Evolutionary conservation across 2,797 vertebrate species (phyloP).

Genomic region (Darevskia mixta): DNA sequence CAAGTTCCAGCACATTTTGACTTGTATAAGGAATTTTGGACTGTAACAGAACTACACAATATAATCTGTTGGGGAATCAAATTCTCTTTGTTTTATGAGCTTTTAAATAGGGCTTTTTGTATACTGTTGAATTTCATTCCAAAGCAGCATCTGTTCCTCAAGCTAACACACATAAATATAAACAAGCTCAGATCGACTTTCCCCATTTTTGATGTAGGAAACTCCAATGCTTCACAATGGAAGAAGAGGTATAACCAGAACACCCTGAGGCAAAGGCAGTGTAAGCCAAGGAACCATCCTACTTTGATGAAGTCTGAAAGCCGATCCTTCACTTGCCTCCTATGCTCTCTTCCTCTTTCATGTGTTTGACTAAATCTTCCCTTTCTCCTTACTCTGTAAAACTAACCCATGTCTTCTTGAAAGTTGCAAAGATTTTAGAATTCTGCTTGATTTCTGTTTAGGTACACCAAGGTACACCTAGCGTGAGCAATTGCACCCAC

Average conservation of each 20-base stretch:
- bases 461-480: background rate
- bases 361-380: background rate
- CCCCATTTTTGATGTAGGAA: background rate
- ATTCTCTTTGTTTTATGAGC: background rate
- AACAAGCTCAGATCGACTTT: too few relatives aligned
- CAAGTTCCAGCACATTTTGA: background rate
- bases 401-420: background rate
- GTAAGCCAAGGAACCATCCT: background rate
- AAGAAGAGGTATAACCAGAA: background rate
- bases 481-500: background rate
- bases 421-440: background rate
- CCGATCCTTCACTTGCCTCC: too few relatives aligned
- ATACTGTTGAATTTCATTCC: too few relatives aligned
- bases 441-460: background rate
- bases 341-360: background rate
- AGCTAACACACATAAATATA: background rate
- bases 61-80: background rate
- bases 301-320: background rate
- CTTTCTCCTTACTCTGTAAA: background rate
- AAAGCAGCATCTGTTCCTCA: background rate
- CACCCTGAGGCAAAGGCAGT: background rate
- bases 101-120: background rate
- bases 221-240: background rate
- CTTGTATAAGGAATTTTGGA: background rate
- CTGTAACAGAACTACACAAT: background rate